Evolutionary conservation across 2,888 invertebrate genomes (phyloP), one percentile per base, ranked within the genome.

Genomic region (Aporophyla lueneburgensis): DNA sequence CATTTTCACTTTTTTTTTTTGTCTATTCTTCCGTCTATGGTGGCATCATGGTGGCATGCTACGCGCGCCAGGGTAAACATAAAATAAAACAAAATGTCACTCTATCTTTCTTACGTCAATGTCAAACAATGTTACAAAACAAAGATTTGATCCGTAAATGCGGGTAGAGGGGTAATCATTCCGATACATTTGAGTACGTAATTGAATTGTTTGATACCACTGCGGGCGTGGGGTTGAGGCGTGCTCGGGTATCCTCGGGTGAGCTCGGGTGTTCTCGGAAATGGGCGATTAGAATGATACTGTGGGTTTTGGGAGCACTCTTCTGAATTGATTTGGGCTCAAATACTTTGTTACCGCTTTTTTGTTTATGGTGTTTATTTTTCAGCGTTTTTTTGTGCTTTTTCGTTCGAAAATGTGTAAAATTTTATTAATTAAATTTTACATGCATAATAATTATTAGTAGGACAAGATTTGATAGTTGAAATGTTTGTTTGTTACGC

Each of bases 121-220:
- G 19, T 46, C 33, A 62, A 21, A 46, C 7, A 49, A n/a, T 24
- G 21, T 33, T 19, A 73, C 9, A 43, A 54, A 33, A 70, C 19
- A 73, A 59, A 68, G 53, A 68, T 78, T 62, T n/a, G 70, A 65
- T 61, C 24, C 33, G 3, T 27, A 12, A 54, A 43, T 68, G 21
- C 67, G 73, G 86, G 77, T 58, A 59, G 49, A 33, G 59, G 62
- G 78, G 77, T 86, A 86, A 88, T 89, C 88, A 91, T 91, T 90
- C 87, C 87, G 77, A 81, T 85, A 83, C 87, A 88, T 89, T 86
- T 85, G 83, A 68, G 72, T 72, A 81, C 74, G 54, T 86, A 84
- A 86, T 86, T 83, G 81, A 87, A 87, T 87, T 87, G 88, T 87
- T 86, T 83, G 84, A 74, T 78, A 74, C 68, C 78, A 79, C 69